These are phyloP conservation scores for Monopis laevigella DNA, from an alignment of 2,888 invertebrate genomes.

Conservation along the genomic window DNA sequence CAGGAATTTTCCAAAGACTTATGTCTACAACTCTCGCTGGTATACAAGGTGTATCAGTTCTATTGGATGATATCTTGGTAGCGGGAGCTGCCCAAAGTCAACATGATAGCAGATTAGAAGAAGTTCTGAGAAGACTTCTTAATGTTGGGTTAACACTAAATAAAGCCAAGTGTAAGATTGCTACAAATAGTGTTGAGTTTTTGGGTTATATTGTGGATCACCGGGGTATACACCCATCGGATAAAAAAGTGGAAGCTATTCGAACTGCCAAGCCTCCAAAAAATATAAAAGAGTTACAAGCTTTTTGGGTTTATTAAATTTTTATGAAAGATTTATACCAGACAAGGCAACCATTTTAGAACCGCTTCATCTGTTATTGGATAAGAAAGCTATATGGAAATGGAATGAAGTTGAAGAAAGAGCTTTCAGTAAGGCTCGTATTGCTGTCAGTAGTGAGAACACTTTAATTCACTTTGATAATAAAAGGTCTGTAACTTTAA, in stretches of 20 bases:
- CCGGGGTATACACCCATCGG: background rate
- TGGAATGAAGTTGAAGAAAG: too few relatives aligned
- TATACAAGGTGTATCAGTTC: too few relatives aligned
- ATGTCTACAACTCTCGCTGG: too few relatives aligned
- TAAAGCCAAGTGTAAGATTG: background rate
- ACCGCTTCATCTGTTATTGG: too few relatives aligned
- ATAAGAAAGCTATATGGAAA: too few relatives aligned
- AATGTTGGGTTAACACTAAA: background rate
- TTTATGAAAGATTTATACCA: background rate
- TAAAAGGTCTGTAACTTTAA: too few relatives aligned
- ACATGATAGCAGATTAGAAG: background rate
- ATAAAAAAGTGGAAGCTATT: background rate
- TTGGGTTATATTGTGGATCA: background rate
- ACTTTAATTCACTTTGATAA: too few relatives aligned
- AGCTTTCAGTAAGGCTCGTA: too few relatives aligned
- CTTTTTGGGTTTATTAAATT: slow-evolving; percentile 1
- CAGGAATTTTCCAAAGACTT: too few relatives aligned
- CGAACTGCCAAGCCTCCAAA: background rate
- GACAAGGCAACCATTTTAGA: background rate
- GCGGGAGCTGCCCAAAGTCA: too few relatives aligned
- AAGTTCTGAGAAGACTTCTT: background rate
- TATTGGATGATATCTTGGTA: too few relatives aligned
- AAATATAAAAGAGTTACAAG: background rate
- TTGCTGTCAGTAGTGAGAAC: too few relatives aligned
- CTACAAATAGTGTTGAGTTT: background rate